Conservation (phyloP, 2,113 vertebrate species). For the Platichthys stellatus region DNA sequence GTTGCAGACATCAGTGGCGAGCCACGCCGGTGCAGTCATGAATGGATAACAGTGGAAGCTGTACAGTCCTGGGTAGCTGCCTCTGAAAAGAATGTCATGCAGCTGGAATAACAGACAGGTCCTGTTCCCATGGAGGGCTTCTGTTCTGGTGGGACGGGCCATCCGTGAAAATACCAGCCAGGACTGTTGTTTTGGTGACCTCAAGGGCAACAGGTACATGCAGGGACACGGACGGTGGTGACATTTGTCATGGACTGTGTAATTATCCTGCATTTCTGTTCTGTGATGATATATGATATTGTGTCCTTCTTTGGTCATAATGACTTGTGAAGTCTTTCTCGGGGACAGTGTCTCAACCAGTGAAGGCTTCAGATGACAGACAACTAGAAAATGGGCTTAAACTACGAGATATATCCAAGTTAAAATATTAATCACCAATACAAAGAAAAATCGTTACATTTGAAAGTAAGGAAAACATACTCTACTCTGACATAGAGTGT, state of each 20-base stretch:
- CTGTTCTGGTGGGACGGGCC: conserved; percentile 58
- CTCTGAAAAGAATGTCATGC: conserved; percentile 74
- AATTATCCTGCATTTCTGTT: not conserved
- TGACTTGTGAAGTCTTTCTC: not conserved
- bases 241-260: not conserved
- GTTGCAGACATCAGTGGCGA: conserved; percentile 58
- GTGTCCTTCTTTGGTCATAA: not conserved
- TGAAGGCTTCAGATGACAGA: not conserved
- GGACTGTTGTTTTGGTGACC: conserved; percentile 47
- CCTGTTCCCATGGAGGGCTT: conserved; percentile 65
- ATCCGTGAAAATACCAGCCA: conserved; percentile 28
- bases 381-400: too few species aligned
- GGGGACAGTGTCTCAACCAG: not conserved
- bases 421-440: too few species aligned
- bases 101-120: conserved; percentile 79
- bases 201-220: conserved; percentile 33
- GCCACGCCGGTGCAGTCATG: conserved; percentile 58
- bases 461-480: not conserved
- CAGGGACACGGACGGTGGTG: not conserved
- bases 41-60: conserved; percentile 71
- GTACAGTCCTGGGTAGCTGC: conserved; percentile 60
- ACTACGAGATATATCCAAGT: too few species aligned
- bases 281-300: not conserved
- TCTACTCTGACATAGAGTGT: conserved; percentile 1
- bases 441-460: too few species aligned